phyloP scores from a whole-genome alignment of 2,797 vertebrate genomes.

The Strix occidentalis region DNA sequence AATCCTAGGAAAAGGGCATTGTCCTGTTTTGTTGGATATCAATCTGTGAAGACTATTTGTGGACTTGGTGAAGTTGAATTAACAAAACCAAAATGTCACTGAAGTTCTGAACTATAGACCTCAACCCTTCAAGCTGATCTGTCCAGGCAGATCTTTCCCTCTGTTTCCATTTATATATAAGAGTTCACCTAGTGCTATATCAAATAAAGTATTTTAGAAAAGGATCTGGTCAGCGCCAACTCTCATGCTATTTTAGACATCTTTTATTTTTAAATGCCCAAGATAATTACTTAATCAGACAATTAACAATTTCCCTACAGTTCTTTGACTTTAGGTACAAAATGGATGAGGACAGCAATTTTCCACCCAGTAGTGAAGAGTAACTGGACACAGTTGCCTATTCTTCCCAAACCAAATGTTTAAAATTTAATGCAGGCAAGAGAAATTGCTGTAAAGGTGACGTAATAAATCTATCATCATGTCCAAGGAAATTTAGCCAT shows the following conservation, averaged over 20 bases:
- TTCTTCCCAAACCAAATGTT: neutral
- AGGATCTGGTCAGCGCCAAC: neutral
- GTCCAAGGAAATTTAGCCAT: neutral
- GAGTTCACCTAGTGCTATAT: neutral
- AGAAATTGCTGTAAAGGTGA: neutral
- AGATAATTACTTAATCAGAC: neutral
- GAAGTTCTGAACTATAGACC: neutral
- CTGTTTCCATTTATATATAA: neutral
- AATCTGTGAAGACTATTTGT: neutral
- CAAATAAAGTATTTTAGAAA: neutral
- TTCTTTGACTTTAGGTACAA: neutral
- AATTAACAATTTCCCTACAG: neutral
- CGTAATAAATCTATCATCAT: neutral
- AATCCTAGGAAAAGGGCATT: neutral
- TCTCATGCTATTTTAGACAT: neutral
- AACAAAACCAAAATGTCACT: neutral
- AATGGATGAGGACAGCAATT: neutral
- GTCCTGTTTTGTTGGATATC: neutral
- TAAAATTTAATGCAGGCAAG: neutral
- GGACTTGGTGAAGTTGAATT: neutral
- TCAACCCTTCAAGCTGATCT: neutral
- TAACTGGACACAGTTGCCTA: neutral
- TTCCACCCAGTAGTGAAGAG: neutral
- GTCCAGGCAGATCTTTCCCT: neutral
- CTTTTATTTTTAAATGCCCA: neutral